Conservation (phyloP, 2,113 vertebrate genomes). For the Ailuropoda melanoleuca region DNA sequence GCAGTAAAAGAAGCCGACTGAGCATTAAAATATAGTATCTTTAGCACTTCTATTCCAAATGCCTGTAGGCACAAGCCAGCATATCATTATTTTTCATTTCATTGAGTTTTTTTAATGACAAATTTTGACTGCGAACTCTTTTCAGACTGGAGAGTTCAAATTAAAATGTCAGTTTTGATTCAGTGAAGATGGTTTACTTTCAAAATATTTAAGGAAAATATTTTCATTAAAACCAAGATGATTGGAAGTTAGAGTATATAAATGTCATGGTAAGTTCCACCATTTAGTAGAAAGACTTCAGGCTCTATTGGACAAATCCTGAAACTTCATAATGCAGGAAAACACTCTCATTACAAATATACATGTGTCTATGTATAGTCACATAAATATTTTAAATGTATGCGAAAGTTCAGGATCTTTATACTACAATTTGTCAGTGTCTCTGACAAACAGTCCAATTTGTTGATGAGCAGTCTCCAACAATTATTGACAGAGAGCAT, state of each 20-base stretch:
- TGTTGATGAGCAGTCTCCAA: background rate
- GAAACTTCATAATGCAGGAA: constrained; percentile 28
- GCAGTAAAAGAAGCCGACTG: constrained; percentile 2
- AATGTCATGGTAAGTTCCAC: constrained; percentile 42
- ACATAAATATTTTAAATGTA: background rate
- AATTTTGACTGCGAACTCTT: constrained; percentile 71
- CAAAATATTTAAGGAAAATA: constrained; percentile 68
- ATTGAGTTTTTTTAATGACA: constrained; percentile 47
- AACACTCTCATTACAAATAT: background rate
- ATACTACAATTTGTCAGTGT: background rate
- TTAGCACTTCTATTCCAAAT: constrained; percentile 34
- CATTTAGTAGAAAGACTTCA: constrained; percentile 52
- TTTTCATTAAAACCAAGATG: constrained; percentile 71
- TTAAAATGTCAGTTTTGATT: constrained; percentile 66
- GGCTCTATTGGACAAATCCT: constrained; percentile 47
- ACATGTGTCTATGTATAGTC: background rate
- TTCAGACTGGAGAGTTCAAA: constrained; percentile 69
- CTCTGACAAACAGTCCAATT: background rate
- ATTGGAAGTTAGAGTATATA: constrained; percentile 46
- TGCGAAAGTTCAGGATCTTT: background rate
- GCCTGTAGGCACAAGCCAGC: constrained; percentile 41
- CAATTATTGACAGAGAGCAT: background rate
- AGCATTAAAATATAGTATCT: constrained; percentile 20
- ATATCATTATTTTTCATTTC: constrained; percentile 72
- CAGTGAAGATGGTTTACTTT: constrained; percentile 58